phyloP scores from a whole-genome alignment of 1,140 invertebrate genomes.

The Diachasma alloeum region DNA sequence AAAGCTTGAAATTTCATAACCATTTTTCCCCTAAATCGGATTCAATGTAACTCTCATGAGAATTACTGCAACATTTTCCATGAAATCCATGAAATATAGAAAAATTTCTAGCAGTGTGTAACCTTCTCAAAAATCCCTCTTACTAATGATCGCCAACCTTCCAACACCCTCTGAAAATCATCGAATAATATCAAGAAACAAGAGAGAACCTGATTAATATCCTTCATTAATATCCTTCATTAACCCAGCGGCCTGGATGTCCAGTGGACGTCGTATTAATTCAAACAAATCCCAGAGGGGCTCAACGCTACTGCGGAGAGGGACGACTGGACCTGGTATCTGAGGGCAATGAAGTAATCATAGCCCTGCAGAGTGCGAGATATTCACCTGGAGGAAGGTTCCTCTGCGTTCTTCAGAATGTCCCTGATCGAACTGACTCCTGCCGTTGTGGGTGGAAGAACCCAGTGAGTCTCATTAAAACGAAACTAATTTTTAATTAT shows the following conservation, averaged over 20 bases:
- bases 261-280: constrained; percentile 30
- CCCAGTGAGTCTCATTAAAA: constrained; percentile 53
- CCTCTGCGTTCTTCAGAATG: constrained; percentile 59
- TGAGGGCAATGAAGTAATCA: constrained; percentile 52
- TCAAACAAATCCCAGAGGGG: background rate
- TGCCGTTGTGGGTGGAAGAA: constrained; percentile 70
- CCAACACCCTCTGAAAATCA: no score
- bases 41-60: no score
- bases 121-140: no score
- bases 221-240: background rate
- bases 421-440: constrained; percentile 34
- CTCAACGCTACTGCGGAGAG: constrained; percentile 66
- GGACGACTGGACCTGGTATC: constrained; percentile 61
- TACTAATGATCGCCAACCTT: no score
- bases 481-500: background rate
- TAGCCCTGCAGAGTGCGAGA: constrained; percentile 52
- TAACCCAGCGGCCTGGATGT: constrained; percentile 49
- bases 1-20: no score
- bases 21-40: no score
- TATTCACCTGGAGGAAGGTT: constrained; percentile 63
- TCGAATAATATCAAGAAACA: no score
- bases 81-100: no score
- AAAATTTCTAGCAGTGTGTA: no score
- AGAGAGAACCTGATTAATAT: background rate
- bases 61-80: no score